Conservation (phyloP, 2,797 vertebrate genomes). For the Discoglossus pictus region DNA sequence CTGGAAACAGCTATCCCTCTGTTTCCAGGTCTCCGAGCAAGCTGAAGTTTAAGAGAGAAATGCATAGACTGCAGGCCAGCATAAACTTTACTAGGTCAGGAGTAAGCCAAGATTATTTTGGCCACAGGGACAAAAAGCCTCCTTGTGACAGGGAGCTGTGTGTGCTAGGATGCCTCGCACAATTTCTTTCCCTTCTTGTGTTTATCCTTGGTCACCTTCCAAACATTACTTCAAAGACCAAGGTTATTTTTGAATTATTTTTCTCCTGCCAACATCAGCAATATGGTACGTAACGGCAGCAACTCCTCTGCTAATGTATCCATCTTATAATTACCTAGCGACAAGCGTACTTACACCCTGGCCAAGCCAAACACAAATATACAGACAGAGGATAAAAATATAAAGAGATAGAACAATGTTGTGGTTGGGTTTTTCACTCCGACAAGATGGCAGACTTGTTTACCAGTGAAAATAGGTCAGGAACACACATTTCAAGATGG, state of each 20-base stretch:
- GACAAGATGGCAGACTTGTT: background rate
- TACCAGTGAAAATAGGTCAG: slow-evolving; percentile 4
- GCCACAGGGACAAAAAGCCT: slow-evolving; percentile 45
- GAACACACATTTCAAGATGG: too few species aligned
- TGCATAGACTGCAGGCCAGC: slow-evolving; percentile 42
- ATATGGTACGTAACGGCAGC: slow-evolving; percentile 18
- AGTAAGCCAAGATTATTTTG: slow-evolving; percentile 50
- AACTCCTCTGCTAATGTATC: slow-evolving; percentile 5
- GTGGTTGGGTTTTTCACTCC: too few species aligned
- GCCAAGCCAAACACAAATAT: slow-evolving; percentile 6
- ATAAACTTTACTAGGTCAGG: slow-evolving; percentile 30
- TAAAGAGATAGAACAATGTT: too few species aligned
- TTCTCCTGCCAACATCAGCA: slow-evolving; percentile 28
- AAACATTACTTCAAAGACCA: slow-evolving; percentile 40
- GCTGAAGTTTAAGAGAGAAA: slow-evolving; percentile 36
- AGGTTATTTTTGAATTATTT: slow-evolving; percentile 46
- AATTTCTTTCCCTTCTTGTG: slow-evolving; percentile 53
- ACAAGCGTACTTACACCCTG: slow-evolving; percentile 3
- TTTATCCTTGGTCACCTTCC: slow-evolving; percentile 55
- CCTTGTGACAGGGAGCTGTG: slow-evolving; percentile 47
- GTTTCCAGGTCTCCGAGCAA: slow-evolving; percentile 35
- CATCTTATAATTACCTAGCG: slow-evolving; percentile 15
- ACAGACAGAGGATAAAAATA: background rate
- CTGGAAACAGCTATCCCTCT: slow-evolving; percentile 39
- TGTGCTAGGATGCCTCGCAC: slow-evolving; percentile 55